Evolutionary conservation across 2,797 vertebrate species (phyloP), one percentile per base, ranked within the genome.

Genomic region (Buphagus erythrorhynchus): DNA sequence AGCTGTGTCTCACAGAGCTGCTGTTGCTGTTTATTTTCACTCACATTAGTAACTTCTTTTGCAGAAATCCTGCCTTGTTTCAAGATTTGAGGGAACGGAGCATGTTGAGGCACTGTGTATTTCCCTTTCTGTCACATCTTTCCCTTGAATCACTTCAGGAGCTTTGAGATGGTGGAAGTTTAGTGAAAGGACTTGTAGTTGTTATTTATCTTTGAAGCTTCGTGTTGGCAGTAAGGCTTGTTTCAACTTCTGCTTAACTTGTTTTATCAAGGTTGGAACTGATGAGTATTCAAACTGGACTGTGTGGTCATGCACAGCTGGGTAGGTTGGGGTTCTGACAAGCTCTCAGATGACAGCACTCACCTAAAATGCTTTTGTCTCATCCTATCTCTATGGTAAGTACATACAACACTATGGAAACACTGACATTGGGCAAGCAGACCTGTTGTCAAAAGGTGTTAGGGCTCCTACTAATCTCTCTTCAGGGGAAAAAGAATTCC

Each of bases 401-500:
- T 58, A 88, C 62, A 68, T 86, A 74, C 90, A 95, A 17, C 45
- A 57, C 26, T 54, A 4, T 83, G 87, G 61, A 96, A 96, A 96
- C 66, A 73, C 10, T 62, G 90, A 55, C 83, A 54, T 1, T n/a
- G 58, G 65, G 84, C 69, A 48, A 65, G 86, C 7, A 84, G 83
- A 88, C 62, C 92, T 90, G 76, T 78, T 96, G 94, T 94, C 93
- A 95, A 17, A 90, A 93, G 79, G 85, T 91, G 79, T 95, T 91
- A 91, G 29, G 62, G 43, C 55, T 94, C 51, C 69, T 66, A 51
- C 45, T 95, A 31, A 85, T 85, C 86, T 78, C 57, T 77, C 92
- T 73, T 86, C 13, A 14, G 59, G 65, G 73, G 48, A 9, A 12
- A 14, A 9, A 15, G 54, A 29, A 88, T 16, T 72, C 45, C 35